Base-by-base conservation (phyloP, 2,888 invertebrate species). In the Cantharis lateralis region DNA sequence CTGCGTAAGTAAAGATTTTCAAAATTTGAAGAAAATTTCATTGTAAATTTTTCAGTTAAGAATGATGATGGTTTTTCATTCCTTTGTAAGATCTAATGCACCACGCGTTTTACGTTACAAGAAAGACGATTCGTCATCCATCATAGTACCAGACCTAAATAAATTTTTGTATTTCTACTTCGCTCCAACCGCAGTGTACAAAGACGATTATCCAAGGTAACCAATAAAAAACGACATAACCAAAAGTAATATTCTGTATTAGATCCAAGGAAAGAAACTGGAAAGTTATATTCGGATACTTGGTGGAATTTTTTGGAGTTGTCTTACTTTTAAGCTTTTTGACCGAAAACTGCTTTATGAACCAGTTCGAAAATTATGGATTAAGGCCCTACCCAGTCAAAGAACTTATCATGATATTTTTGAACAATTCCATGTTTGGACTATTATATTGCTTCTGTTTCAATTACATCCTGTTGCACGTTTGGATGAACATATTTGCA, bases 401-500 rank as follows among this genome's bases (percentile, higher is more conserved):
- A 9, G 87, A 87, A 15, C 85, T 93, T 3, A 88, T 91, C 1
- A 88, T 92, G 0, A 91, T 92, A 1, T 89, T 94, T 81, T 94
- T 96, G 83, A 92, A 93, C 28, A 93, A 93, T 86, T 91, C 94
- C 84, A 88, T 96, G 75, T 95, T 96, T 0, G 94, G 93, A 1
- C 90, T 94, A 0, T 88, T 95, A 69, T 90, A 93, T 0, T 69
- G 83, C 15, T 72, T 86, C 0, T 48, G 80, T 0, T 79, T 77
- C 4, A 98, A 98, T 89, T 98, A 96, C 89, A 92, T 95, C 79
- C 89, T 98, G 3, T 89, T 98, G 5, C 98, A 98, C 85, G 93
- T 95, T 1, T 97, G 97, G 96, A 90, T 95, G 84, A 98, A 98
- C 88, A 95, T 95, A 18, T 96, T 94, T 84, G 95, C 97, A 0